Conservation (phyloP, 2,888 invertebrate species). For the Herminia tarsipennalis region DNA sequence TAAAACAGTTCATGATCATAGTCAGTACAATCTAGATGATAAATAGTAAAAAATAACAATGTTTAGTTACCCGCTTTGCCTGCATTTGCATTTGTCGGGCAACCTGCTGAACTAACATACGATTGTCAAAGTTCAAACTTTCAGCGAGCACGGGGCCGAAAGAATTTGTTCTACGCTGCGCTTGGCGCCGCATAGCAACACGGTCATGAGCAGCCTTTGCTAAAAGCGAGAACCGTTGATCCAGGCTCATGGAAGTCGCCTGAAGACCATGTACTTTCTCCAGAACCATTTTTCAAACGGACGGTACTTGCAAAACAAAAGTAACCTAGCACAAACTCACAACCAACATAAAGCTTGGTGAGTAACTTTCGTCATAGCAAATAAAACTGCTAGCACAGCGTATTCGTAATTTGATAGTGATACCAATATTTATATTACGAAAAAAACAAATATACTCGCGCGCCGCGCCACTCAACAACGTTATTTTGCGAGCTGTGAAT, state of each 20-base stretch:
- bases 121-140: constrained; percentile 48
- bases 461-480: constrained; percentile 8
- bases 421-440: constrained; percentile 15
- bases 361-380: constrained; percentile 25
- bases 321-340: constrained; percentile 16
- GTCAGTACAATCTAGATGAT: too few relatives aligned
- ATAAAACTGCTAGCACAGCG: constrained; percentile 12
- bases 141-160: constrained; percentile 40
- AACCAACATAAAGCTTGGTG: constrained; percentile 9
- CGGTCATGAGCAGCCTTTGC: constrained; percentile 41
- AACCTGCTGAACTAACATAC: constrained; percentile 55
- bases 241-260: constrained; percentile 70
- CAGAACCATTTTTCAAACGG: constrained; percentile 57
- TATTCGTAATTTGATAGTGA: too few relatives aligned
- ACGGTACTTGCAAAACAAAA: constrained; percentile 22
- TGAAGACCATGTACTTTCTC: constrained; percentile 75
- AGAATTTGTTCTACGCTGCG: constrained; percentile 38
- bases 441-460: constrained; percentile 23
- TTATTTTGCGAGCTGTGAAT: too few relatives aligned
- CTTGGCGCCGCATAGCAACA: constrained; percentile 22
- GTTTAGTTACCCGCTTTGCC: constrained; percentile 55
- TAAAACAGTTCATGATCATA: too few relatives aligned
- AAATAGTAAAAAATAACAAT: background rate
- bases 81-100: constrained; percentile 63
- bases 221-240: constrained; percentile 68